phyloP scores from a whole-genome alignment of 2,888 invertebrate species.

The Iselma pallidipennis region DNA sequence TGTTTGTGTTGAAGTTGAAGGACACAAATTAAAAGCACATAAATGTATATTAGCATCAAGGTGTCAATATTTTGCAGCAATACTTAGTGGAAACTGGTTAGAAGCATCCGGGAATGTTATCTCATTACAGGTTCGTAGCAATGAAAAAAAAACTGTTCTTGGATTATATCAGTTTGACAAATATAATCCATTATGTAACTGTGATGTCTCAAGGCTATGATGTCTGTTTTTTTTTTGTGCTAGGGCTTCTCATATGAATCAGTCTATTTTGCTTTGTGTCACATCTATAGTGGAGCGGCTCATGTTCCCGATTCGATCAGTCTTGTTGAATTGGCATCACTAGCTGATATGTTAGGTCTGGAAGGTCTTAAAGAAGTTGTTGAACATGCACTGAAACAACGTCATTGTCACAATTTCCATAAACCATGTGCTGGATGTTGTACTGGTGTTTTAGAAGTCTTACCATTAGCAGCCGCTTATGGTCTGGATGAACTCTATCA shows the following conservation, averaged over 20 bases:
- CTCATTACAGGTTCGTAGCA: conserved; percentile 73
- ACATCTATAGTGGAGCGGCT: conserved; percentile 92
- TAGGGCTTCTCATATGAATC: conserved; percentile 78
- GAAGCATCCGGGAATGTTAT: conserved; percentile 81
- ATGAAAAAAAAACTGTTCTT: no score
- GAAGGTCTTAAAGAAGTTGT: conserved; percentile 93
- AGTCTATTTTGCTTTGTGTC: conserved; percentile 89
- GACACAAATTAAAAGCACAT: conserved; percentile 83
- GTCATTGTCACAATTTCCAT: conserved; percentile 93
- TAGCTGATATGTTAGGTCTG: conserved; percentile 87
- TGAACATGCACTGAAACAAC: conserved; percentile 75
- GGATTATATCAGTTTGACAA: no score
- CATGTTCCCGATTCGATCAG: conserved; percentile 86
- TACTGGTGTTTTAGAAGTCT: conserved; percentile 83
- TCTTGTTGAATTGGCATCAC: conserved; percentile 82
- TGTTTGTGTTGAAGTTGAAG: conserved; percentile 82
- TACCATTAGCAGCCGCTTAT: conserved; percentile 83
- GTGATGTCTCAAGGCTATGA: no score
- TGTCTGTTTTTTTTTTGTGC: conserved; percentile 6
- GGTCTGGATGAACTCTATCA: conserved; percentile 86
- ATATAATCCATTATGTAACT: no score
- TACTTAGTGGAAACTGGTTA: conserved; percentile 84
- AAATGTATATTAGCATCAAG: conserved; percentile 90
- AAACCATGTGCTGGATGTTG: conserved; percentile 90
- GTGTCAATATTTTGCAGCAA: conserved; percentile 91